phyloP scores from a whole-genome alignment of 2,113 vertebrate species.

The Eptesicus fuscus region DNA sequence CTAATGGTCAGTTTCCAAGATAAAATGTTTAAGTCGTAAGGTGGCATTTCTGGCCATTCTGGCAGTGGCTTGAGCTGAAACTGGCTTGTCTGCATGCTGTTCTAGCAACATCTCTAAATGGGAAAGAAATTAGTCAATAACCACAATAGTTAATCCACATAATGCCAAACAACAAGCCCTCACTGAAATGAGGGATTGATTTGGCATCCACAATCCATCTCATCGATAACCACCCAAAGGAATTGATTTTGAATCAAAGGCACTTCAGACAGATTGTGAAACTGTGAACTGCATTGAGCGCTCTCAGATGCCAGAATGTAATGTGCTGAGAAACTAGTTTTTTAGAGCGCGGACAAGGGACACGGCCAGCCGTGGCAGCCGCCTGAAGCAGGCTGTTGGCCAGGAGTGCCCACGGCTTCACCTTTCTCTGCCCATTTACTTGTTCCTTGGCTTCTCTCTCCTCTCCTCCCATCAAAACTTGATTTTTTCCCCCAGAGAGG shows the following conservation, averaged over 20 bases:
- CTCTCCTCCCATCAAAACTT: neutral
- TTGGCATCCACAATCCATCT: neutral
- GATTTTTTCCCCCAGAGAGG: neutral
- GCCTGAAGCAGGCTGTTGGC: neutral
- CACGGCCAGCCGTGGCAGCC: neutral
- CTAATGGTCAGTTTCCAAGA: neutral
- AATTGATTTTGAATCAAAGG: slow-evolving; percentile 64
- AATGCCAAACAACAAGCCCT: slow-evolving; percentile 35
- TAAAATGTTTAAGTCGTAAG: neutral
- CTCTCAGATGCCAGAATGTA: neutral
- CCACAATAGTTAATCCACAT: slow-evolving; percentile 49
- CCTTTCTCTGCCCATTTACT: neutral
- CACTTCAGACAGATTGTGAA: slow-evolving; percentile 68
- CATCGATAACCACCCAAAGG: slow-evolving; percentile 52
- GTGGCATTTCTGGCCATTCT: neutral
- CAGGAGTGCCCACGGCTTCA: neutral
- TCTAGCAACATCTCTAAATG: neutral
- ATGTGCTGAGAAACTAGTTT: neutral
- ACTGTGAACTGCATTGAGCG: slow-evolving; percentile 41
- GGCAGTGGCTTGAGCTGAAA: neutral
- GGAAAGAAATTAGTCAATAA: slow-evolving; percentile 45
- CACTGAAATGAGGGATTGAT: slow-evolving; percentile 3
- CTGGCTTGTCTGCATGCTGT: neutral
- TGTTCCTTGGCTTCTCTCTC: neutral
- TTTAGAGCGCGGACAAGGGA: neutral